These are phyloP conservation scores for Psilopogon haemacephalus DNA, from an alignment of 2,113 vertebrate genomes.

Conservation along the genomic window DNA sequence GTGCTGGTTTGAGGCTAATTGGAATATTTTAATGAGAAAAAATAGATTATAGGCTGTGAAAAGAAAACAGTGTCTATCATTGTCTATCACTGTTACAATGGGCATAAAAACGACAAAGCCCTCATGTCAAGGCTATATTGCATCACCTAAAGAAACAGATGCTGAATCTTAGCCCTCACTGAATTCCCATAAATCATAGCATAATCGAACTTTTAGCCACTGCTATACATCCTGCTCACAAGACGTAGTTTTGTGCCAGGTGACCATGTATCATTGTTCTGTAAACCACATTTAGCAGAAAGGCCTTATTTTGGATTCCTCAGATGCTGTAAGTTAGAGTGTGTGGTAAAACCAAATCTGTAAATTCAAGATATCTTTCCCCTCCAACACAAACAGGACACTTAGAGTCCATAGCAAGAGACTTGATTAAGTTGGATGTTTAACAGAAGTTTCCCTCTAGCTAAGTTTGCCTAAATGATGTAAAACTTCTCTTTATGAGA, in stretches of 20 bases:
- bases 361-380: background rate
- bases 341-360: background rate
- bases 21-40: too few relatives aligned
- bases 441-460: background rate
- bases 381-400: background rate
- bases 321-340: background rate
- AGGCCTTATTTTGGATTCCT: background rate
- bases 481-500: background rate
- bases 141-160: background rate
- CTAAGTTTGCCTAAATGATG: background rate
- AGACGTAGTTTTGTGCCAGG: background rate
- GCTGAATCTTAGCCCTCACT: background rate
- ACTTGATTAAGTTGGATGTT: background rate
- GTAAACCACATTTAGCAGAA: background rate
- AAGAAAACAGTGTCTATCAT: too few relatives aligned
- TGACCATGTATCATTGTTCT: background rate
- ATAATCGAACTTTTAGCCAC: background rate
- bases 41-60: too few relatives aligned
- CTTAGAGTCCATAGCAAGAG: background rate
- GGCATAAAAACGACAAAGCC: background rate
- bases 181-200: background rate
- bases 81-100: background rate
- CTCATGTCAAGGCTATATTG: background rate
- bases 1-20: too few relatives aligned
- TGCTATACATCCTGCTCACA: background rate